Evolutionary conservation across 1,140 invertebrate genomes (phyloP), one percentile per base, ranked within the genome.

Genomic region (Tribolium madens): DNA sequence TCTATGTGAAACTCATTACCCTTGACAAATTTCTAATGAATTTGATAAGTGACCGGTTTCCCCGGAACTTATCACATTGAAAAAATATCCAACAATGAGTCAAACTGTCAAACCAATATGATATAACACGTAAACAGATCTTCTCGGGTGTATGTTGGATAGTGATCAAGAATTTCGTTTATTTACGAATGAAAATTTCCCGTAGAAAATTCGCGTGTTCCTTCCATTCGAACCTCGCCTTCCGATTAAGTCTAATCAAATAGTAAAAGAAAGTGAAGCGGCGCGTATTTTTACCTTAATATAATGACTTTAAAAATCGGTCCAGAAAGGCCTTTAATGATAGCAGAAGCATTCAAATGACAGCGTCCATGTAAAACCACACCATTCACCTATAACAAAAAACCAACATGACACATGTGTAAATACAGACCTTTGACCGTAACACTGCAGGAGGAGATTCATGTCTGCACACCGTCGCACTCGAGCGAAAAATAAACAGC

Each of bases 321-420:
- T 53, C 94, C 94, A 3, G 93, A 90, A 69, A 98, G 89, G 70
- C 94, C 92, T 88, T 98, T 98, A 85, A 99, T 98, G 81, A 98
- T 93, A 0, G 96, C 95, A 0, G 97, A 98, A 10, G 96, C 96
- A 86, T 98, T 98, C 26, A 98, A 89, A 86, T 99, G 97, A 89
- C 96, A 98, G 84, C 97, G 89, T 78, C 96, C 96, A 86, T 96
- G 93, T n/a, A 99, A 87, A 7, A 98, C 95, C 52, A 94, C 91
- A 9, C 97, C 97, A 88, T 99, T 99, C 36, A 97, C 94, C 95
- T 97, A 86, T 9, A 87, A 89, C 57, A 81, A 74, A 76, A 73
- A 42, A 76, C 50, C 6, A 52, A 42, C 31, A 73, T 33, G 14
- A 73, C 12, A 57, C 12, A 33, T 33, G 53, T 10, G 31, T 26